Base-by-base conservation (phyloP, 2,797 vertebrate genomes). In the Sebastes trivittatus region DNA sequence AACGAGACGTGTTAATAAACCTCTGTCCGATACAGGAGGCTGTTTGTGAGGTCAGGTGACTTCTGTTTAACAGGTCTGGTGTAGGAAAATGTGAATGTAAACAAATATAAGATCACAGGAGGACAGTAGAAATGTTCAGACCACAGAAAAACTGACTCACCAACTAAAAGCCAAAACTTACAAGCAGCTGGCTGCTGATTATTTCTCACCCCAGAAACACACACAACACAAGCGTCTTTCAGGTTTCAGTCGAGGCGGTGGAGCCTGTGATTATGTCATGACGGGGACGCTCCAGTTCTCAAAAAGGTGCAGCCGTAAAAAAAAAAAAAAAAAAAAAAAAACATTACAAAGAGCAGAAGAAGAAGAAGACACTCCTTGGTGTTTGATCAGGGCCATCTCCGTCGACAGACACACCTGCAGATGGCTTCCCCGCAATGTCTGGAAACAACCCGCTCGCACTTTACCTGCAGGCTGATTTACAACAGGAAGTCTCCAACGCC, bases 71-170 rank as follows among this genome's bases (percentile, higher is more conserved):
- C 64, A 7, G 4, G 7, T 27, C 9, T 4, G n/a, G 5, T 38
- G 55, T 1, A 14, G 68, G 59, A 65, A 63, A 78, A 78, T 14
- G 32, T 82, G 59, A 62, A 72, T 2, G 34, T 71, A 74, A 78
- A 90, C 46, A 78, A 75, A 62, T 2, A 27, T 16, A 52, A 52
- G 11, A 20, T 60, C 59, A 55, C 10, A 56, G 11, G 54, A 7
- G 29, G 13, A 16, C 16, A 22, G 62, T 22, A 16, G 22, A 54
- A 65, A 38, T 14, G 14, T 46, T 82, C 82, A 74, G 14, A 38
- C 70, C 18, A 2, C 54, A 84, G 77, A 82, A 76, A 72, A 23
- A 49, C 59, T 75, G 83, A 86, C 63, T 88, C 85, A 83, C 10
- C 23, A 52, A 5, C 59, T 16, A 22, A 34, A 70, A 46, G 32